phyloP scores from a whole-genome alignment of 2,888 invertebrate genomes.

The Syrista parreyssii region DNA sequence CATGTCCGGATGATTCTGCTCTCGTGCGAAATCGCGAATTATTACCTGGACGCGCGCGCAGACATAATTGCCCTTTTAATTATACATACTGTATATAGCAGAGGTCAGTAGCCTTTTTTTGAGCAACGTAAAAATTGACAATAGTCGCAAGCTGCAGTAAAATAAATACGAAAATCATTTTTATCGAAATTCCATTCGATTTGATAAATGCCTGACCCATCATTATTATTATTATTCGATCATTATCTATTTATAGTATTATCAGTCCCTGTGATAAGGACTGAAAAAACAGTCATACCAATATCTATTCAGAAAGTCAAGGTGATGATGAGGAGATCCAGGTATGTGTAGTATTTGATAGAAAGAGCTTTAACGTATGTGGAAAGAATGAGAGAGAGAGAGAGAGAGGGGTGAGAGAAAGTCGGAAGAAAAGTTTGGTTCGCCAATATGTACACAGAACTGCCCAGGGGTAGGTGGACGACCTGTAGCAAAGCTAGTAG shows the following conservation, averaged over 20 bases:
- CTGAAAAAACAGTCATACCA: background rate
- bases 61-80: background rate
- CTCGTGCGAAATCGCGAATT: conserved; percentile 29
- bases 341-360: background rate
- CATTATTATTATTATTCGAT: background rate
- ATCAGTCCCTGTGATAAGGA: background rate
- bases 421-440: background rate
- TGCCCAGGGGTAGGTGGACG: background rate
- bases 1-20: conserved; percentile 43
- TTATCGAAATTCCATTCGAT: background rate
- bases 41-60: background rate
- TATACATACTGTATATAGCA: background rate
- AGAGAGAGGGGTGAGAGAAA: too few species aligned
- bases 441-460: background rate
- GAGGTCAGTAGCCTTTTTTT: background rate
- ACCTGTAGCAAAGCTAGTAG: background rate
- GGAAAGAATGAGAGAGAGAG: too few species aligned
- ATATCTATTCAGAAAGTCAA: background rate
- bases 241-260: background rate
- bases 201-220: background rate
- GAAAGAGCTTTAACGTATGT: too few species aligned
- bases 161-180: background rate
- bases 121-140: background rate
- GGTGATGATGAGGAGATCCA: background rate
- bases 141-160: background rate